A percentile compares a stretch with the other conserved stretches of the same genome.
Evolutionary conservation across 2,113 vertebrate species (phyloP).

Genomic region (Cinclus mexicanus): DNA sequence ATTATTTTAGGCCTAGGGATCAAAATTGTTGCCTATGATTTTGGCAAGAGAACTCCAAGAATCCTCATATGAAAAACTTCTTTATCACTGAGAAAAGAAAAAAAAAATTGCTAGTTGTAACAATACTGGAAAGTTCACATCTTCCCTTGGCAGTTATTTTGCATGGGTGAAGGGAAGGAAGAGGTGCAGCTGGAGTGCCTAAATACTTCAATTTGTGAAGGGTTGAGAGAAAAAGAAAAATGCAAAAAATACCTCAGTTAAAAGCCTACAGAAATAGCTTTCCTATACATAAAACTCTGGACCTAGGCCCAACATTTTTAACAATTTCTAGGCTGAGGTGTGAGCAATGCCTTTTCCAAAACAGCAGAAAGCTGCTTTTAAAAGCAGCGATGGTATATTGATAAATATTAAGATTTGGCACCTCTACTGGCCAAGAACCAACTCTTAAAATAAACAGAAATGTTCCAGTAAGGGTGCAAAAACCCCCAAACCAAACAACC

Average conservation of each 20-base stretch:
- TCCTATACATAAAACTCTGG: neutral
- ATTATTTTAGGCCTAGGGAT: neutral
- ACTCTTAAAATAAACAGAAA: neutral
- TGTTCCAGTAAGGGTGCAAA: neutral
- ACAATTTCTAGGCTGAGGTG: neutral
- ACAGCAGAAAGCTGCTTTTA: neutral
- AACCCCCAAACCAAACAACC: neutral
- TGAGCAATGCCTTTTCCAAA: neutral
- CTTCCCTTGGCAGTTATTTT: neutral
- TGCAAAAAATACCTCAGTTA: neutral
- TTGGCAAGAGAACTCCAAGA: neutral
- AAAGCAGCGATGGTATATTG: neutral
- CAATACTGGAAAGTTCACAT: neutral
- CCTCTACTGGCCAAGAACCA: neutral
- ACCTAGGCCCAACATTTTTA: neutral
- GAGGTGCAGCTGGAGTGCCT: neutral
- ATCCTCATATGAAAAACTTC: neutral
- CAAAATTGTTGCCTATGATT: neutral
- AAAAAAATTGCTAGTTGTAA: neutral
- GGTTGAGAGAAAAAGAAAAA: neutral
- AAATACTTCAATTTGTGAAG: neutral
- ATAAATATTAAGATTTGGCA: constrained; percentile 31
- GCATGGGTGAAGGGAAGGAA: neutral
- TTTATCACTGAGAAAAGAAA: neutral
- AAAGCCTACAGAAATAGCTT: neutral